Evolutionary conservation across 1,140 invertebrate species (phyloP).

Genomic region (Dinoponera quadriceps): DNA sequence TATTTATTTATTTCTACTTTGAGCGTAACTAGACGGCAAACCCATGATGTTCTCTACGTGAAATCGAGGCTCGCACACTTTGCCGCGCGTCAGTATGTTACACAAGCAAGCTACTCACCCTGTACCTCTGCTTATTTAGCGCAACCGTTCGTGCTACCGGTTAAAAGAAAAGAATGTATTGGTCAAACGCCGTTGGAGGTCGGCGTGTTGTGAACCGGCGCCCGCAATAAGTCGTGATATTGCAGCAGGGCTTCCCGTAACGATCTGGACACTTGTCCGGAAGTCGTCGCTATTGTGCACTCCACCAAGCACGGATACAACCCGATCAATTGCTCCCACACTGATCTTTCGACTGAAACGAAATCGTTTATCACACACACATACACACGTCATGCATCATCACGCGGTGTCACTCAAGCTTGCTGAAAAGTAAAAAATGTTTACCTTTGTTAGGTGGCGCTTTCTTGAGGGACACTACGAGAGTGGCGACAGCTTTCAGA

Average conservation of each 20-base stretch:
- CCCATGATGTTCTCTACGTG: background rate
- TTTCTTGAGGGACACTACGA: conserved; percentile 96
- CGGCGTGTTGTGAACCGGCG: conserved; percentile 85
- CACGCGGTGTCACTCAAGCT: background rate
- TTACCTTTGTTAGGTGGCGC: conserved; percentile 94
- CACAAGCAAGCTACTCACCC: conserved; percentile 61
- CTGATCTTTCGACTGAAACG: conserved; percentile 91
- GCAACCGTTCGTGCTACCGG: conserved; percentile 61
- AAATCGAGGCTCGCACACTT: conserved; percentile 28
- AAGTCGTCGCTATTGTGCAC: conserved; percentile 92
- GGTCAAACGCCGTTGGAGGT: conserved; percentile 84
- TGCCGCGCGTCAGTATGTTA: conserved; percentile 30
- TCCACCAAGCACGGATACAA: conserved; percentile 96
- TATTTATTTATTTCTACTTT: conserved; percentile 23
- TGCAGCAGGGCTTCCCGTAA: conserved; percentile 94
- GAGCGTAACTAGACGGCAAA: conserved; percentile 19
- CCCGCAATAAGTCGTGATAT: conserved; percentile 93
- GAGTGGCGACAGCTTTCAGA: conserved; percentile 96
- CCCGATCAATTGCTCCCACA: conserved; percentile 96
- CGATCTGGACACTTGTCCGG: conserved; percentile 92
- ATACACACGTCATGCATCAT: background rate
- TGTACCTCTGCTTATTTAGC: conserved; percentile 42
- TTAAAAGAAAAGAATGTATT: conserved; percentile 76
- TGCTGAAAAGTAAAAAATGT: conserved; percentile 17
- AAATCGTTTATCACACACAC: conserved; percentile 44